Base-by-base conservation (phyloP, 64 coral and sea anemone species). In the Pocillopora verrucosa region DNA sequence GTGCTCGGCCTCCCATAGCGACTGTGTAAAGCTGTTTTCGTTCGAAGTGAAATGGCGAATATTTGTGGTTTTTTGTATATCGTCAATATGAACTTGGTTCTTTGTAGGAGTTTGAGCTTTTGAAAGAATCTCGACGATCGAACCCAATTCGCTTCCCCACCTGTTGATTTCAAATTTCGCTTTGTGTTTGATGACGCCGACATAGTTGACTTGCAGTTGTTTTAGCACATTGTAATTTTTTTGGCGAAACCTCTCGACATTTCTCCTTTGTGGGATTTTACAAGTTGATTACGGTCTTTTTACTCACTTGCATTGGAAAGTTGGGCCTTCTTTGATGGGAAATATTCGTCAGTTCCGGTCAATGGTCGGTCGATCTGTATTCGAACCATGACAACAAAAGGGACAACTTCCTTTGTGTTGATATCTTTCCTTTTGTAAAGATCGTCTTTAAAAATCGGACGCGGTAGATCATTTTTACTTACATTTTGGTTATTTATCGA, bases 101-200 rank as follows among this genome's bases (percentile, higher is more conserved):
- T 60, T 80, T 80, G 77, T 81, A 59, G 10, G 68, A 85, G 82
- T 38, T 72, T 58, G 82, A 19, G 65, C 34, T 14, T 37, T 84
- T 56, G 22, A 70, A 84, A 70, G 56, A 10, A 36, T 37, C 82
- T 72, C 26, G 20, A 16, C 62, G 60, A 83, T 83, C 60, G 60
- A 9, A 36, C 62, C 68, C 16, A 16, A 4, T 68, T 84, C 20
- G 16, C 13, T 36, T 56, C 82, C 41, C 82, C 82, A 85, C 82
- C 82, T 85, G 82, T 85, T 85, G 82, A 63, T 85, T 65, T 37
- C 36, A 63, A 72, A 72, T 85, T 72, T 85, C 37, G 82, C 82
- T 72, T 85, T 85, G 82, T 85, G 82, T 72, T 85, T 56, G 7
- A 70, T n/a, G 82, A 72, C 82, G 82, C 82, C 41, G 37, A 85